Evolutionary conservation across 1,140 invertebrate species (phyloP).

Genomic region (Macrobrachium nipponense): DNA sequence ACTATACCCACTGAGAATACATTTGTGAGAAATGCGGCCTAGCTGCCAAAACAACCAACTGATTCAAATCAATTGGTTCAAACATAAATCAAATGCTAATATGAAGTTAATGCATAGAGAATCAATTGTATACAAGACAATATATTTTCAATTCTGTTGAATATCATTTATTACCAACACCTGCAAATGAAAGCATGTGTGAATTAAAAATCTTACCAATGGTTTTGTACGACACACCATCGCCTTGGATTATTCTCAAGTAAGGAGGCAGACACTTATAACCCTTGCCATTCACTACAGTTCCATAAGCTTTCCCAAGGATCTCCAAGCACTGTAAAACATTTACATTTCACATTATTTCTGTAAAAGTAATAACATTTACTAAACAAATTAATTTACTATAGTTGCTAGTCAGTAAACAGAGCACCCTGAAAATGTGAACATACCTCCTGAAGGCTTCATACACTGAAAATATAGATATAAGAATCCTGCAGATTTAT

Average conservation of each 20-base stretch:
- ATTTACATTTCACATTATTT: neutral
- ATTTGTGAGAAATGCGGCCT: neutral
- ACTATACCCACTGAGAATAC: neutral
- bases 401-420: too few relatives aligned
- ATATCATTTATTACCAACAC: too few relatives aligned
- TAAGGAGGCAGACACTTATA: constrained; percentile 70
- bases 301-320: constrained; percentile 69
- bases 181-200: too few relatives aligned
- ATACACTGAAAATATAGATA: too few relatives aligned
- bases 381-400: neutral
- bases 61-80: too few relatives aligned
- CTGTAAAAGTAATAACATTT: neutral
- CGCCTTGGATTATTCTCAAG: constrained; percentile 71
- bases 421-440: too few relatives aligned
- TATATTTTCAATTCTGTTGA: neutral
- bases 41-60: too few relatives aligned
- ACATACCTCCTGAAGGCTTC: too few relatives aligned
- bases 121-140: neutral
- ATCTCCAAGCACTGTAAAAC: constrained; percentile 67
- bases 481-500: too few relatives aligned
- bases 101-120: too few relatives aligned
- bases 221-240: constrained; percentile 70
- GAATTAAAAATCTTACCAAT: constrained; percentile 62
- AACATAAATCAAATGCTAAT: too few relatives aligned
- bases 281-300: constrained; percentile 69